phyloP scores from a whole-genome alignment of 2,888 invertebrate species.

The Eumacrocentrus americanus region DNA sequence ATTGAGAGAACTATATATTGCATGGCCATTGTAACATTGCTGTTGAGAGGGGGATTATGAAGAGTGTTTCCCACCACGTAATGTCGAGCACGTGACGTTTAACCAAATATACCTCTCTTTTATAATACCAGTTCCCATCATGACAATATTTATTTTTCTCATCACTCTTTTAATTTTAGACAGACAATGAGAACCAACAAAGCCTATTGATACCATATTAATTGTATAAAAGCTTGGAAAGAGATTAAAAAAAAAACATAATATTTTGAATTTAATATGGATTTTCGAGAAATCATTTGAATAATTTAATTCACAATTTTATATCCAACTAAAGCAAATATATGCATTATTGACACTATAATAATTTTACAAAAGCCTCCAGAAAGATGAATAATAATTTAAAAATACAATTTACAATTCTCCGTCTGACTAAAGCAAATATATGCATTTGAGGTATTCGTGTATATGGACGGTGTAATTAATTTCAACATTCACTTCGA shows the following conservation, averaged over 20 bases:
- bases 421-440: too few species aligned
- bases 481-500: too few species aligned
- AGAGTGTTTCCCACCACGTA: not conserved
- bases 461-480: too few species aligned
- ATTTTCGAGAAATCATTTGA: too few species aligned
- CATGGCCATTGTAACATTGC: not conserved
- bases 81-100: constrained; percentile 3
- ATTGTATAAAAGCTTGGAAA: not conserved
- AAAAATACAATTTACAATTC: too few species aligned
- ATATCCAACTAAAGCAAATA: too few species aligned
- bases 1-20: not conserved
- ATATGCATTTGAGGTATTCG: too few species aligned
- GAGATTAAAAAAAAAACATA: not conserved
- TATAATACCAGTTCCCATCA: not conserved
- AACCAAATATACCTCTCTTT: not conserved
- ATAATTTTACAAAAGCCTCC: too few species aligned
- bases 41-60: not conserved
- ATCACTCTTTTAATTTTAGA: constrained; percentile 58
- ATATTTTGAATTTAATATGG: too few species aligned
- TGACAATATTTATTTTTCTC: constrained; percentile 56
- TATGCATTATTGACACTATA: too few species aligned
- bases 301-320: too few species aligned
- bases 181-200: constrained; percentile 46
- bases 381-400: too few species aligned
- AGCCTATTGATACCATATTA: not conserved